Evolutionary conservation across 2,888 invertebrate species (phyloP).

Genomic region (Glyphotaelius pellucidus): DNA sequence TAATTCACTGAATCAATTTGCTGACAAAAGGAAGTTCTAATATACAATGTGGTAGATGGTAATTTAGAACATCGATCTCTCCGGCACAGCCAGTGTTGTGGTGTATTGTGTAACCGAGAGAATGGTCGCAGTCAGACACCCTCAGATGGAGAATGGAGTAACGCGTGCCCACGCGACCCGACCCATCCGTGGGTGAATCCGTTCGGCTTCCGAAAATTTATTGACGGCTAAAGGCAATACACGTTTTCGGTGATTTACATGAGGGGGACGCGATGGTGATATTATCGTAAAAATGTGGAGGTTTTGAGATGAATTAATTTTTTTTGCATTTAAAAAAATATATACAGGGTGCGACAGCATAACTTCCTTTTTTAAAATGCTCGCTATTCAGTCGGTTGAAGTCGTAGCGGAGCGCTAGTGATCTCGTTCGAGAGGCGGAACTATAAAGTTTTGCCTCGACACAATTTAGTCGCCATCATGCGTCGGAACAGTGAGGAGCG

Average conservation of each 20-base stretch:
- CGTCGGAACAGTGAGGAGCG: too few relatives aligned
- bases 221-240: conserved; percentile 52
- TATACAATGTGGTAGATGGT: neutral
- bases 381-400: too few relatives aligned
- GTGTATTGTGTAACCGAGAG: neutral
- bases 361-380: too few relatives aligned
- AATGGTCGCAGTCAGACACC: neutral
- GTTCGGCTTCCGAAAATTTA: conserved; percentile 61
- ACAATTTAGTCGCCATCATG: too few relatives aligned
- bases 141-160: neutral
- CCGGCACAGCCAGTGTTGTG: neutral
- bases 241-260: conserved; percentile 53
- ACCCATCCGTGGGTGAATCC: conserved; percentile 50
- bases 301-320: neutral
- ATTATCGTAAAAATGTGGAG: neutral
- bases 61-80: neutral
- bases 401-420: too few relatives aligned
- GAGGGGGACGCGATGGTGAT: neutral
- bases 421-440: too few relatives aligned
- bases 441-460: too few relatives aligned
- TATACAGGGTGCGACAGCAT: too few relatives aligned
- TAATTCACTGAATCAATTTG: neutral
- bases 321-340: neutral
- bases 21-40: neutral
- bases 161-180: conserved; percentile 1